These are phyloP conservation scores for Diploptera punctata DNA, from an alignment of 2,888 invertebrate genomes.

Conservation along the genomic window DNA sequence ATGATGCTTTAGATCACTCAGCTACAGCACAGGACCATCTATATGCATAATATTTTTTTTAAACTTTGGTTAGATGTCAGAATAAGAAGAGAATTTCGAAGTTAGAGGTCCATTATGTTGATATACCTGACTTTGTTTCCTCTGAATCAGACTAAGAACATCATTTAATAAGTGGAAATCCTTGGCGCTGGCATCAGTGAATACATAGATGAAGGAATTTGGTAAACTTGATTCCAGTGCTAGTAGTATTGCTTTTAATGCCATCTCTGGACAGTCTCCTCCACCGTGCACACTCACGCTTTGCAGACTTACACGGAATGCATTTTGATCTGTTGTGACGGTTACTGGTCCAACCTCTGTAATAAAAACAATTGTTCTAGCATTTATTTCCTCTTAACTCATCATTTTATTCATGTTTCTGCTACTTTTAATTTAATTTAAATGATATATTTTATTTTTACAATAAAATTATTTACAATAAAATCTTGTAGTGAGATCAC, in stretches of 20 bases:
- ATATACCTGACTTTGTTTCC: constrained; percentile 74
- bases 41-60: no score
- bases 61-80: no score
- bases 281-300: constrained; percentile 69
- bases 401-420: background rate
- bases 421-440: no score
- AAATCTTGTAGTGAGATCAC: no score
- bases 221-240: constrained; percentile 70
- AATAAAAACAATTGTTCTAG: constrained; percentile 41
- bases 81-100: no score
- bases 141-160: constrained; percentile 71
- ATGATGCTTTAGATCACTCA: no score
- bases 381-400: background rate
- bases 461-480: no score
- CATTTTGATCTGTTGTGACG: constrained; percentile 67
- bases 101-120: no score
- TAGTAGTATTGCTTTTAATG: constrained; percentile 68
- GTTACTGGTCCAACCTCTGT: constrained; percentile 69
- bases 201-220: constrained; percentile 74
- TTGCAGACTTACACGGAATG: constrained; percentile 63
- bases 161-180: constrained; percentile 68
- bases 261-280: constrained; percentile 78
- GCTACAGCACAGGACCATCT: no score
- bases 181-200: constrained; percentile 76
- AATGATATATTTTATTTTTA: no score